Base-by-base conservation (phyloP, 2,113 vertebrate genomes). In the Lethenteron camtschaticum region DNA sequence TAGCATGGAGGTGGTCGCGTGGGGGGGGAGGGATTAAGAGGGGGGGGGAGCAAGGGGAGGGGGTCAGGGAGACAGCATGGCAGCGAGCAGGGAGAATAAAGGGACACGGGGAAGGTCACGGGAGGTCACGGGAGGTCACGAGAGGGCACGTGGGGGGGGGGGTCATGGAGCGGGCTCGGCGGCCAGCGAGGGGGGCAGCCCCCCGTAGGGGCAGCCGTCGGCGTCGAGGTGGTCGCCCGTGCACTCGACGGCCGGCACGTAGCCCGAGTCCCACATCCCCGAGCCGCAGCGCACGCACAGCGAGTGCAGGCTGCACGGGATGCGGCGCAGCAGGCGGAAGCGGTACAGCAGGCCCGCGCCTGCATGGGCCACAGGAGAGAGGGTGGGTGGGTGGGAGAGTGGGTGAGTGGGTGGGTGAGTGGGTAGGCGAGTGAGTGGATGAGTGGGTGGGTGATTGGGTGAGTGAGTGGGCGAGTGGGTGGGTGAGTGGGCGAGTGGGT, bases 191-290 rank as follows among this genome's bases (percentile, higher is more conserved):
- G 63, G 63, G 24, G 63, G 63, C 41, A 41, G 41, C 73, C 90
- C 91, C 74, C 88, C 88, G 0, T 87, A 96, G 0, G 90, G 90
- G 77, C 94, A 99, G 81, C 85, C 83, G 76, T 94, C 84, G 0
- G 81, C 86, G 72, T 85, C 86, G 0, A 79, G 78, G 77, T 92
- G 92, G 68, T 89, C 85, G 59, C 91, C 91, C 0, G 89, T 87
- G 79, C 94, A 96, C 81, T 95, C 92, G 76, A 96, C 86, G 0
- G 89, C 80, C 0, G 94, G 94, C 76, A 96, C 90, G 82, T 83
- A 92, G 73, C 89, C 89, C 0, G 92, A 95, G 81, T 99, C 94
- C 94, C 92, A 96, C 94, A 95, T 92, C 24, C 94, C 94, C 0
- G 88, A 84, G 41, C 92, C 87, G 3, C 92, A 97, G 69, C 89